Evolutionary conservation across 2,888 invertebrate species (phyloP).

Genomic region (Spodoptera picta): DNA sequence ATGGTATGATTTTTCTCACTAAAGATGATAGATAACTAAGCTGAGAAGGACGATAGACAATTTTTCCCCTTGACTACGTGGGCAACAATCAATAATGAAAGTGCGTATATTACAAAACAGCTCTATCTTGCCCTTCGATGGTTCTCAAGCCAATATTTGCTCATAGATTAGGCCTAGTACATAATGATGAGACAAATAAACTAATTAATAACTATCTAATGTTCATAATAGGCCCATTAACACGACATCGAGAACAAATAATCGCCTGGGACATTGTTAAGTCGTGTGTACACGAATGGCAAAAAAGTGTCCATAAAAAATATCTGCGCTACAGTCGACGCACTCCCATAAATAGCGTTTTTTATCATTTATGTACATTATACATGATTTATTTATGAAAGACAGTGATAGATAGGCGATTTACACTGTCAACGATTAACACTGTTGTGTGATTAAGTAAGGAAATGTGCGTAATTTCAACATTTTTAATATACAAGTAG

Average conservation of each 20-base stretch:
- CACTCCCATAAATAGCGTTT: slow-evolving; percentile 21
- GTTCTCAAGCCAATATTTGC: no score
- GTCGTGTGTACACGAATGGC: slow-evolving; percentile 6
- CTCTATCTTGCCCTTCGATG: no score
- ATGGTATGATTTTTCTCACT: no score
- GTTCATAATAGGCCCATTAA: slow-evolving; percentile 4
- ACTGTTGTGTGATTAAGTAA: slow-evolving; percentile 13
- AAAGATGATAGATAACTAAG: no score
- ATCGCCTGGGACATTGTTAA: slow-evolving; percentile 39
- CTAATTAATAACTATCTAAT: not conserved
- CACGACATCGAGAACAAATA: slow-evolving; percentile 8
- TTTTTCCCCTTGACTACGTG: no score
- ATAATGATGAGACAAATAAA: slow-evolving; percentile 14
- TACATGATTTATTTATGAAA: slow-evolving; percentile 16
- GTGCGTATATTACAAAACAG: no score
- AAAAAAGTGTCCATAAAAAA: slow-evolving; percentile 35
- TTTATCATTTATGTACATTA: slow-evolving; percentile 14
- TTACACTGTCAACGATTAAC: slow-evolving; percentile 13
- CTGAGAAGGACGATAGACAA: no score
- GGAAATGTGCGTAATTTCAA: not conserved
- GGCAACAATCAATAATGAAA: no score
- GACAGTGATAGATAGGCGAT: slow-evolving; percentile 28
- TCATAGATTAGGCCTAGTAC: no score
- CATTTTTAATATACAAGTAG: not conserved
- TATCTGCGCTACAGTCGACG: slow-evolving; percentile 31